A percentile compares a stretch with the other conserved stretches of the same genome.
phyloP scores from a whole-genome alignment of 2,888 invertebrate genomes.

The Mantis religiosa region DNA sequence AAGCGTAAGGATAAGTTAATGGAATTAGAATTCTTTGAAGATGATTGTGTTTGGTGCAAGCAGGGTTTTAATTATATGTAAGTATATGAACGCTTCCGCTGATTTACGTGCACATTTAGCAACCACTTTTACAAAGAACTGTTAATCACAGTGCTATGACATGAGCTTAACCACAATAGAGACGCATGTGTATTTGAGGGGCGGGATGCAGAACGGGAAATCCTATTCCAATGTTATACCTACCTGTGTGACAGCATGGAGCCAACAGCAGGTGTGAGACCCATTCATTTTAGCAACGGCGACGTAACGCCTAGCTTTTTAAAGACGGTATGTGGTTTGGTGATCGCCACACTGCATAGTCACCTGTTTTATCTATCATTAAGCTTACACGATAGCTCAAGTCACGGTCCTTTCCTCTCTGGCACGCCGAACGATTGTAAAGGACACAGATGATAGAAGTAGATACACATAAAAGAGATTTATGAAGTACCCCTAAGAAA shows the following conservation, averaged over 20 bases:
- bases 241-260: background rate
- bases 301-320: background rate
- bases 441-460: background rate
- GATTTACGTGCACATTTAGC: too few relatives aligned
- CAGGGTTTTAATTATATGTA: too few relatives aligned
- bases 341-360: background rate
- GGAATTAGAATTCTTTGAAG: too few relatives aligned
- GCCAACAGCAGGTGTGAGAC: background rate
- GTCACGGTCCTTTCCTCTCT: background rate
- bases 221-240: background rate
- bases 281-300: background rate
- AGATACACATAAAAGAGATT: background rate
- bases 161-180: too few relatives aligned
- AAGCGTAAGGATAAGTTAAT: too few relatives aligned
- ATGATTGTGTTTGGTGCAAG: too few relatives aligned
- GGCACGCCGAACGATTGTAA: background rate
- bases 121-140: too few relatives aligned
- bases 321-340: background rate
- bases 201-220: background rate
- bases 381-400: background rate
- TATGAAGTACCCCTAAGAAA: background rate
- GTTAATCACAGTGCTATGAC: too few relatives aligned
- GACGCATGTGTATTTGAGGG: background rate
- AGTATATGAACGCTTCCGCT: too few relatives aligned
- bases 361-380: background rate